Conservation (phyloP, 1,140 invertebrate genomes). For the Leptopilina clavipes region DNA sequence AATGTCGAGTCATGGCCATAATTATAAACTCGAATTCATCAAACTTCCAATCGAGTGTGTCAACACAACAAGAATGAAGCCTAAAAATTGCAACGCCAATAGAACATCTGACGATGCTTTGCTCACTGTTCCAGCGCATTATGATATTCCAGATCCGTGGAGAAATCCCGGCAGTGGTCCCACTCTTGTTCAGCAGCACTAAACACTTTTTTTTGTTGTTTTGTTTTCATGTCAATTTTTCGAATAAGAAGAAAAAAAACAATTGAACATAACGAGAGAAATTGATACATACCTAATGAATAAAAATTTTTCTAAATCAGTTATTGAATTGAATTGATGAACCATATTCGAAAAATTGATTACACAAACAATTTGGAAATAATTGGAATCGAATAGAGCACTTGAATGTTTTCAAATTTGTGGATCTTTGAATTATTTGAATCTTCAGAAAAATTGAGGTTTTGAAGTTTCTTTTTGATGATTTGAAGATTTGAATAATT, state of each 20-base stretch:
- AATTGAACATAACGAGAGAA: not conserved
- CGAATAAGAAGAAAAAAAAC: not conserved
- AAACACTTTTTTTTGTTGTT: slow-evolving; percentile 32
- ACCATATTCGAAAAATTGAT: too few species aligned
- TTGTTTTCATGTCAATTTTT: not conserved
- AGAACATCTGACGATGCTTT: slow-evolving; percentile 80
- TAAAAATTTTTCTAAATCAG: too few species aligned
- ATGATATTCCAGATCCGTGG: slow-evolving; percentile 77
- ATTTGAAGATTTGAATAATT: too few species aligned
- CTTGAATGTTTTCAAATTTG: too few species aligned
- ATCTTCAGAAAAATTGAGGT: too few species aligned
- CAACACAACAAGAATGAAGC: slow-evolving; percentile 85
- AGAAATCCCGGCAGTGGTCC: slow-evolving; percentile 67
- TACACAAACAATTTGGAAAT: too few species aligned
- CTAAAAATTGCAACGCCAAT: slow-evolving; percentile 80
- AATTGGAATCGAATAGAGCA: too few species aligned
- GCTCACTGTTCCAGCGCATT: slow-evolving; percentile 82
- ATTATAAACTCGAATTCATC: slow-evolving; percentile 87
- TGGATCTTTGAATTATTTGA: too few species aligned
- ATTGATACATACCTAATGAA: too few species aligned
- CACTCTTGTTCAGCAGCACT: slow-evolving; percentile 71
- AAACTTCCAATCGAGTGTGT: slow-evolving; percentile 89
- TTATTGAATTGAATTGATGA: too few species aligned
- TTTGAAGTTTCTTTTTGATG: too few species aligned
- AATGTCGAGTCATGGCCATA: slow-evolving; percentile 87